Base-by-base conservation (phyloP, 2,888 invertebrate species). In the Caenorhabditis sp. region DNA sequence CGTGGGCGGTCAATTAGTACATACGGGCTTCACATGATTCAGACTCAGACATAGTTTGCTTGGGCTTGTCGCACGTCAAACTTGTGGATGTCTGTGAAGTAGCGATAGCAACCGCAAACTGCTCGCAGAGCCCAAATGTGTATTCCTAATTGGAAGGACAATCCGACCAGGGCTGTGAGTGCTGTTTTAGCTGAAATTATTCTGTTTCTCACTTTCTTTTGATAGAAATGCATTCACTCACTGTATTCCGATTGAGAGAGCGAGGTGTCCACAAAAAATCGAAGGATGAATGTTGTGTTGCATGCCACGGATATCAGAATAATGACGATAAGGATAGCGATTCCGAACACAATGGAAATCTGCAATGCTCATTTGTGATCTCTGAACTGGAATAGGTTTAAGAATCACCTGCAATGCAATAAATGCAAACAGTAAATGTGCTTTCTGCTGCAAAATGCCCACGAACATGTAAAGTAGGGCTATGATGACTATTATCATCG, bases 111-210 rank as follows among this genome's bases (percentile, higher is more conserved):
- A 20, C 82, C 71, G 22, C 84, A 84, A 2, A 84, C 84, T 2
- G 82, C 74, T 56, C 84, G 61, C 9, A 82, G 56, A 8, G 84
- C 78, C 84, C 84, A 84, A 13, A 81, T 77, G 30, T 84, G 84
- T 22, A 84, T 76, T 39, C 80, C 59, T 1, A 84, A 55, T 43
- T 79, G 76, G n/a, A 70, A 75, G 9, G 71, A 70, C 0, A 84
- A 66, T 8, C 71, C 76, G 2, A 77, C 62, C 9, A 79, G 32
- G 2, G 80, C 41, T 4, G 65, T 68, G 7, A 79, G 55, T 1
- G 81, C 77, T 5, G 65, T 45, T 61, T 72, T 66, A 11, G 75
- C 78, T 79, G 63, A 32, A 76, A 53, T 8, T 26, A 17, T 46
- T n/a, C n/a, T n/a, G n/a, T 24, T 3, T 8, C 22, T 6, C n/a